Evolutionary conservation across 2,797 vertebrate genomes (phyloP).

Genomic region (Alosa sapidissima): DNA sequence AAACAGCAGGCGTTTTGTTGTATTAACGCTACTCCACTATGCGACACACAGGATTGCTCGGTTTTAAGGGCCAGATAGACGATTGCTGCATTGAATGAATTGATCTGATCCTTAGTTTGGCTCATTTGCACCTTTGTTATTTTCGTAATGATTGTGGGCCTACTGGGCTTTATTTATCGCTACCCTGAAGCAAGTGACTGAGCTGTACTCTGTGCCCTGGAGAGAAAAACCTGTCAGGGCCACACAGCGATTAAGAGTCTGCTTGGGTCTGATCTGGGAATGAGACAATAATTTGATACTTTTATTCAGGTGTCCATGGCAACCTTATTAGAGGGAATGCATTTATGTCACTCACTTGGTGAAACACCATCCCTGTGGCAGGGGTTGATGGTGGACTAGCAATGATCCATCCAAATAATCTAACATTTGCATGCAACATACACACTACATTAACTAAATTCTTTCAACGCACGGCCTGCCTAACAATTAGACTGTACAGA

Average conservation of each 20-base stretch:
- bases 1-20: background rate
- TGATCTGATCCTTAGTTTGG: constrained; percentile 12
- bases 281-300: background rate
- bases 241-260: background rate
- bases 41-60: background rate
- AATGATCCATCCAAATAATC: too few species aligned
- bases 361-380: too few species aligned
- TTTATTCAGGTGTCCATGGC: background rate
- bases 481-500: too few species aligned
- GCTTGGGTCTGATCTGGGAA: background rate
- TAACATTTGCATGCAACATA: too few species aligned
- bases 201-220: background rate
- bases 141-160: constrained; percentile 14
- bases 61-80: background rate
- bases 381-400: too few species aligned
- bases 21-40: too few species aligned
- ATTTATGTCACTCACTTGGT: too few species aligned
- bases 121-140: constrained; percentile 1
- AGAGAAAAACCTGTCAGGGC: background rate
- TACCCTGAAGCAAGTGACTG: background rate
- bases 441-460: too few species aligned
- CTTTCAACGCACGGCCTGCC: too few species aligned
- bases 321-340: background rate
- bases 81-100: constrained; percentile 21
- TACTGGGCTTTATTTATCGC: background rate